These are phyloP conservation scores for Drosophila rhopaloa DNA, from an alignment of 1,140 invertebrate species.

Conservation along the genomic window DNA sequence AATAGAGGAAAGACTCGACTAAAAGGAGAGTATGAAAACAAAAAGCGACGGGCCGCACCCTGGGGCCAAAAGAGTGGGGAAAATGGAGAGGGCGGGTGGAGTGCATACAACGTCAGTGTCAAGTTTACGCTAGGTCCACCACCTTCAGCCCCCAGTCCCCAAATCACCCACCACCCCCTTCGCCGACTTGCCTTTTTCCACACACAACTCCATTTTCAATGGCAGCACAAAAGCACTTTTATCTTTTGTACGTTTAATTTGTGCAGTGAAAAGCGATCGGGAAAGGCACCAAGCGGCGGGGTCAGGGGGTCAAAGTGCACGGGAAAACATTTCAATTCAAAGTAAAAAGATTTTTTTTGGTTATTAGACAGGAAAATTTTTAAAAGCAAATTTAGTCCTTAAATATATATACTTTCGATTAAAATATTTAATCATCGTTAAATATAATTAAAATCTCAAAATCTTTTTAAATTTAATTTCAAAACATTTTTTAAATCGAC, in stretches of 20 bases:
- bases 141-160: not conserved
- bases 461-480: not conserved
- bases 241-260: conserved; percentile 72
- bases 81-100: not conserved
- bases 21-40: conserved; percentile 49
- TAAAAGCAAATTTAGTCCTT: too few relatives aligned
- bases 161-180: not conserved
- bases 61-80: conserved; percentile 25
- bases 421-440: too few relatives aligned
- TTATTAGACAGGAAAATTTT: too few relatives aligned
- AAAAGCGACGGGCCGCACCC: conserved; percentile 44
- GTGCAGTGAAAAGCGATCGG: conserved; percentile 55
- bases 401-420: too few relatives aligned
- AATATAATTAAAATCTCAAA: too few relatives aligned
- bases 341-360: too few relatives aligned
- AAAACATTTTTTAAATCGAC: too few relatives aligned
- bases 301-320: not conserved
- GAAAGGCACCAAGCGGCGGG: conserved; percentile 5
- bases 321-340: not conserved
- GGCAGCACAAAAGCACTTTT: conserved; percentile 81
- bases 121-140: conserved; percentile 72
- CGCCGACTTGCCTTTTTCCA: conserved; percentile 1
- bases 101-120: conserved; percentile 69
- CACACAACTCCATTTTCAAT: conserved; percentile 80
- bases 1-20: conserved; percentile 25